A percentile compares a stretch with the other conserved stretches of the same genome.
These are phyloP conservation scores for Spilosoma lubricipeda DNA, from an alignment of 2,888 invertebrate genomes.

Conservation along the genomic window DNA sequence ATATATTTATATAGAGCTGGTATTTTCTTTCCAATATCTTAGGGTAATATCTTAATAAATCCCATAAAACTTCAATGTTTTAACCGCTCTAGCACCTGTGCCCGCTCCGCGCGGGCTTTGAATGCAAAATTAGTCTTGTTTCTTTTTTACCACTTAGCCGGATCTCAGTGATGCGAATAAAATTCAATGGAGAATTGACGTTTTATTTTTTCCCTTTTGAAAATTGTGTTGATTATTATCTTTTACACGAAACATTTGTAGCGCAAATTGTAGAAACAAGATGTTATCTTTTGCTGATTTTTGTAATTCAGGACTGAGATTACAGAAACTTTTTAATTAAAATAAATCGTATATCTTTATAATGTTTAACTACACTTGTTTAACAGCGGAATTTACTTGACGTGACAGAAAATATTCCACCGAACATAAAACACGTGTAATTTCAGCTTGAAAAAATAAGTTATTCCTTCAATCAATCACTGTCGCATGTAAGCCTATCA, in stretches of 20 bases:
- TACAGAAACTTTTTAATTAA: neutral
- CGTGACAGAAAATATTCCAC: neutral
- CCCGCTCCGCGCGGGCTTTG: constrained; percentile 78
- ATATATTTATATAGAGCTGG: constrained; percentile 61
- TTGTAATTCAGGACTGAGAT: constrained; percentile 4
- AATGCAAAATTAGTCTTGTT: constrained; percentile 85
- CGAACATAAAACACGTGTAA: neutral
- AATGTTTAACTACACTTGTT: neutral
- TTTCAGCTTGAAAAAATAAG: constrained; percentile 13
- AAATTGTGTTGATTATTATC: constrained; percentile 52
- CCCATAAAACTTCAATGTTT: constrained; percentile 84
- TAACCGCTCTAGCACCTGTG: constrained; percentile 82
- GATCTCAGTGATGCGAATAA: constrained; percentile 76
- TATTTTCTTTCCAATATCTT: constrained; percentile 77
- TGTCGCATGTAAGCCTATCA: constrained; percentile 49
- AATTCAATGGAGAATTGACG: constrained; percentile 78
- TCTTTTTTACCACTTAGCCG: constrained; percentile 84
- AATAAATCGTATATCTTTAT: neutral
- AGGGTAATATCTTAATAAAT: constrained; percentile 83
- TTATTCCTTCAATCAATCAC: constrained; percentile 52
- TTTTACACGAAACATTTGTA: constrained; percentile 42
- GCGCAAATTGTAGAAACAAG: constrained; percentile 6
- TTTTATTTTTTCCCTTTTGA: constrained; percentile 66
- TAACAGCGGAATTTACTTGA: neutral
- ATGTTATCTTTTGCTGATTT: constrained; percentile 3